phyloP scores from a whole-genome alignment of 2,888 invertebrate species.

The Pocota personata region DNA sequence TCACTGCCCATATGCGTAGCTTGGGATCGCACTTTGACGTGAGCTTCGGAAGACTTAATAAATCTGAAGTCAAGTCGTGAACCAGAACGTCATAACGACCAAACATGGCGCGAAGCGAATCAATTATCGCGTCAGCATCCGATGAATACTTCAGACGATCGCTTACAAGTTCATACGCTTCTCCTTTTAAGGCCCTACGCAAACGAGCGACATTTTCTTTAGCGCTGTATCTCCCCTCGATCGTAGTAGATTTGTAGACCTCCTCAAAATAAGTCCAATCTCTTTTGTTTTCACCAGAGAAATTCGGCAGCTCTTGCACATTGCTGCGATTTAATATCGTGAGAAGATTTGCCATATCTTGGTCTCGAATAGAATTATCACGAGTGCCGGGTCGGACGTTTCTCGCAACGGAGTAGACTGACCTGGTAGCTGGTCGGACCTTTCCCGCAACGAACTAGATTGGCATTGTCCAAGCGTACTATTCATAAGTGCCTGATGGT shows the following conservation, averaged over 20 bases:
- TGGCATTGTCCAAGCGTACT: too few species aligned
- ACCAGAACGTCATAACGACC: conserved; percentile 8
- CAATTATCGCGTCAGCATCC: conserved; percentile 14
- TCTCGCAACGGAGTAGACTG: too few species aligned
- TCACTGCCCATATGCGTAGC: not conserved
- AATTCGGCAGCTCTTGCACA: not conserved
- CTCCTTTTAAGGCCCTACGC: conserved; percentile 5
- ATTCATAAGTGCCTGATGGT: too few species aligned
- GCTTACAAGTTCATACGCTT: not conserved
- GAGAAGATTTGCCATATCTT: not conserved
- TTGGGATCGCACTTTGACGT: conserved; percentile 13
- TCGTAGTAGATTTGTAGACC: not conserved
- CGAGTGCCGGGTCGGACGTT: too few species aligned
- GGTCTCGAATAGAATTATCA: not conserved
- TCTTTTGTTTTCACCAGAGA: not conserved
- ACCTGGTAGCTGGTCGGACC: too few species aligned
- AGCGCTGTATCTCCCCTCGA: not conserved
- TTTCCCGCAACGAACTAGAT: too few species aligned
- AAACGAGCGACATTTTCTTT: not conserved
- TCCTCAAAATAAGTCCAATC: not conserved
- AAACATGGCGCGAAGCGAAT: not conserved
- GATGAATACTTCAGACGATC: not conserved
- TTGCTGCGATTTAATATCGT: not conserved
- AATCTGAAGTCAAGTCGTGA: not conserved
- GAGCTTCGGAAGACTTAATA: not conserved